phyloP scores from a whole-genome alignment of 2,113 vertebrate genomes.

The Labeo catla region DNA sequence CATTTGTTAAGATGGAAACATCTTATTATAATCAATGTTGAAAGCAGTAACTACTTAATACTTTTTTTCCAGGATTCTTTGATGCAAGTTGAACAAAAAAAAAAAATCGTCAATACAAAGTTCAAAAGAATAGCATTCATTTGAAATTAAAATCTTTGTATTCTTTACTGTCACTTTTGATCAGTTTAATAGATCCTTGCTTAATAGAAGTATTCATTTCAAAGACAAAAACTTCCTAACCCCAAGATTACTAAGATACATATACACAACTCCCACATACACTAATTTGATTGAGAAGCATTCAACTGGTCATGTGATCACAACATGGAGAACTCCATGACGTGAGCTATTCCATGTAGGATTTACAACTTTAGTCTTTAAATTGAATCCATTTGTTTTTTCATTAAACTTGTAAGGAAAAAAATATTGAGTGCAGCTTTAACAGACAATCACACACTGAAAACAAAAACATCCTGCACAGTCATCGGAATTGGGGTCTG shows the following conservation, averaged over 20 bases:
- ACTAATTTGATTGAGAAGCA: neutral
- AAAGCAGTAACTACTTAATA: neutral
- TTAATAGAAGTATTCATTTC: neutral
- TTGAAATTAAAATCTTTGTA: neutral
- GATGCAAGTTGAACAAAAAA: neutral
- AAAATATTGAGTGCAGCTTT: constrained; percentile 28
- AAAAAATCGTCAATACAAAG: too few species aligned
- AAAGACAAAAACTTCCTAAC: neutral
- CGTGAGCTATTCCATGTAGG: neutral
- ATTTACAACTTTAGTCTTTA: neutral
- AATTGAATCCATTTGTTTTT: neutral
- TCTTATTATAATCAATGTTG: too few species aligned
- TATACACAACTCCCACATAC: neutral
- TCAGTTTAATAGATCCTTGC: neutral
- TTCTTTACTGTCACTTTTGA: neutral
- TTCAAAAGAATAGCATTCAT: neutral
- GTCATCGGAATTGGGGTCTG: constrained; percentile 10
- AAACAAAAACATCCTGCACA: constrained; percentile 41
- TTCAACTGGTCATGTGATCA: neutral
- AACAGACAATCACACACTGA: constrained; percentile 51
- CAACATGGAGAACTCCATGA: neutral
- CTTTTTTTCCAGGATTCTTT: neutral
- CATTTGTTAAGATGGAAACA: too few species aligned
- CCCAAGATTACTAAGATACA: neutral
- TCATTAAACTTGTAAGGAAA: neutral